These are phyloP conservation scores for Mimumesa dahlbomi DNA, from an alignment of 2,888 invertebrate genomes.

Conservation along the genomic window DNA sequence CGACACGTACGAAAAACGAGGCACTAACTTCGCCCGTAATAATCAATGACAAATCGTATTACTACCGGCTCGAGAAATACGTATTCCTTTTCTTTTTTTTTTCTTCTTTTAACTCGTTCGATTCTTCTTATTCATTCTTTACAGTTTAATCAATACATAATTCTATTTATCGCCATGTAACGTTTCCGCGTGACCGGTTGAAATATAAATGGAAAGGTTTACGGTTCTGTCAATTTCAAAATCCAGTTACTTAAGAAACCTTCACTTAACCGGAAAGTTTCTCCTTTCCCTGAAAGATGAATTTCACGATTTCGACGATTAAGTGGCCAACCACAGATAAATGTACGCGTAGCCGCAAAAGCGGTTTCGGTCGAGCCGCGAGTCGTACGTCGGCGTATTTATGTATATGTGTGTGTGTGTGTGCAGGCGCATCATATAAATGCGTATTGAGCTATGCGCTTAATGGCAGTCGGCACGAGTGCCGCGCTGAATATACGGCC, in stretches of 20 bases:
- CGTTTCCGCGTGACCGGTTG: no score
- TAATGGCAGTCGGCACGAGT: slow-evolving; percentile 60
- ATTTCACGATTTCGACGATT: not conserved
- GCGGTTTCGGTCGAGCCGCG: not conserved
- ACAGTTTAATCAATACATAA: no score
- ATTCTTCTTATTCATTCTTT: no score
- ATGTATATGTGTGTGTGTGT: slow-evolving; percentile 12
- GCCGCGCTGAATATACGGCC: slow-evolving; percentile 63
- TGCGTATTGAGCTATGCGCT: slow-evolving; percentile 55
- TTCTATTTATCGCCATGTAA: no score
- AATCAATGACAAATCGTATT: no score
- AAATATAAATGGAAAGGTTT: no score
- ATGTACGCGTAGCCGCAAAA: slow-evolving; percentile 2
- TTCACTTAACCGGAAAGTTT: not conserved
- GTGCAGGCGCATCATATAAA: slow-evolving; percentile 56
- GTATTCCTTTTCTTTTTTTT: no score
- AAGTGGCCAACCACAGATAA: not conserved
- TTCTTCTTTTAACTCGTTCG: no score
- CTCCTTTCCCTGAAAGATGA: not conserved
- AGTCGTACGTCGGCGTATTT: not conserved
- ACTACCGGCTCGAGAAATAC: no score
- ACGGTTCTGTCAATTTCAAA: no score
- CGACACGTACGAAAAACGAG: not conserved
- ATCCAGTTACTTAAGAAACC: no score
- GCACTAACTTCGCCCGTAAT: no score